Evolutionary conservation across 1,140 invertebrate species (phyloP).

Genomic region (Drosophila baimaii): DNA sequence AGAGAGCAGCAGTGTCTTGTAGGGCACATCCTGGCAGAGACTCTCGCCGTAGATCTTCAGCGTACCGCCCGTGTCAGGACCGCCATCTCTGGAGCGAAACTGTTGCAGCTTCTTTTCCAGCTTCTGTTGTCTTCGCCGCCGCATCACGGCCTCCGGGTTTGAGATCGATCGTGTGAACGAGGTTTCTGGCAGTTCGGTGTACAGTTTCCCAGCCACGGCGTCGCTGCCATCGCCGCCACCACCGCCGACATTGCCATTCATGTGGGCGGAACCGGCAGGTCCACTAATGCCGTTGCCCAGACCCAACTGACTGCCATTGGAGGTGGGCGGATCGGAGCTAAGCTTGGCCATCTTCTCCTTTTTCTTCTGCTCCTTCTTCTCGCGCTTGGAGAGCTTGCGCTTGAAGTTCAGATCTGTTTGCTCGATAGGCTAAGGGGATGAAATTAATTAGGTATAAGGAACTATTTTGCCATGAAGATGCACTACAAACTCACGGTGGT

Average conservation of each 20-base stretch:
- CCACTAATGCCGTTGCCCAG: constrained; percentile 76
- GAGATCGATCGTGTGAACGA: constrained; percentile 99
- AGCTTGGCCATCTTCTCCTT: constrained; percentile 95
- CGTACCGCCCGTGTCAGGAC: constrained; percentile 96
- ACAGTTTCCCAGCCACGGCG: constrained; percentile 95
- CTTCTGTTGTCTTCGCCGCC: constrained; percentile 97
- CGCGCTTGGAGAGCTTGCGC: constrained; percentile 98
- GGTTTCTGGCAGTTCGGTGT: constrained; percentile 98
- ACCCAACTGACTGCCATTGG: constrained; percentile 72
- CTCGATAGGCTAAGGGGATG: constrained; percentile 73
- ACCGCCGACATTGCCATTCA: constrained; percentile 61
- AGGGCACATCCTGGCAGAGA: constrained; percentile 97
- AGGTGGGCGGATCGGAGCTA: constrained; percentile 89
- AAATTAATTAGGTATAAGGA: background rate
- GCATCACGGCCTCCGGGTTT: constrained; percentile 99
- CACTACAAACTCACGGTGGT: constrained; percentile 86
- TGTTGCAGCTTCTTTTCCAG: constrained; percentile 98
- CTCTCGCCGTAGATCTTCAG: constrained; percentile 99
- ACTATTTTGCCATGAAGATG: no score
- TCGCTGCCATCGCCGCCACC: constrained; percentile 48
- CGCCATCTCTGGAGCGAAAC: constrained; percentile 96
- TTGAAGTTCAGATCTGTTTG: constrained; percentile 86
- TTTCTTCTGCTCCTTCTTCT: constrained; percentile 99
- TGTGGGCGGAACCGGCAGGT: constrained; percentile 64
- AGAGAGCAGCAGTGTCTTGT: constrained; percentile 98